Evolutionary conservation across 2,888 invertebrate species (phyloP), one percentile per base, ranked within the genome.

Genomic region (Mellilla xanthometata): DNA sequence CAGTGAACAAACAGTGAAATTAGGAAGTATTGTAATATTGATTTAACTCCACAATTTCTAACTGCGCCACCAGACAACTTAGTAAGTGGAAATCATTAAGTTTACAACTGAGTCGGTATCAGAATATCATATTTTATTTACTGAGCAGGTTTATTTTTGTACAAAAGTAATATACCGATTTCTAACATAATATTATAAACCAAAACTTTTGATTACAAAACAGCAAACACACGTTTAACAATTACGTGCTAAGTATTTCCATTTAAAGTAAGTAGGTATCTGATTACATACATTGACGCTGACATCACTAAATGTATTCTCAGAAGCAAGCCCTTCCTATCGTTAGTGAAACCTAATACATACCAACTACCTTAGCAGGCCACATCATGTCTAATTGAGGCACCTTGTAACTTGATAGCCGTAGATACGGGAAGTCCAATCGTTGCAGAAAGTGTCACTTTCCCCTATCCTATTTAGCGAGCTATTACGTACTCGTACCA

Each of bases 401-500:
- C 19, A 34, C 36, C 29, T 28, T 38, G 13, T 35, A 26, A 53
- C 44, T 34, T 48, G 38, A 58, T 46, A 35, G 24, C 39, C 47
- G 31, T 49, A 43, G n/a, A n/a, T n/a, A n/a, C n/a, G n/a, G 51
- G 53, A 60, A 57, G 54, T 33, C 42, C 32, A 19, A 19, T 6
- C 4, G 15, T 19, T 19, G 15, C 15, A 19, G 15, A 19, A 59
- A 52, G 56, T 54, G 62, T 54, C 46, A 60, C 62, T 68, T 67
- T 68, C 65, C 55, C 58, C 41, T 49, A 57, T 60, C 10, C 9
- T 13, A 11, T 38, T 23, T 2, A 22, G 12, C 27, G 11, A 32
- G 12, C 23, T 52, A 55, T 60, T 61, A 62, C 59, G 48, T 23
- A 23, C n/a, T 5, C n/a, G n/a, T 56, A 57, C 60, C 52, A 45